Evolutionary conservation across 2,797 vertebrate genomes (phyloP), one percentile per base, ranked within the genome.

Genomic region (Jordanella pulchra): DNA sequence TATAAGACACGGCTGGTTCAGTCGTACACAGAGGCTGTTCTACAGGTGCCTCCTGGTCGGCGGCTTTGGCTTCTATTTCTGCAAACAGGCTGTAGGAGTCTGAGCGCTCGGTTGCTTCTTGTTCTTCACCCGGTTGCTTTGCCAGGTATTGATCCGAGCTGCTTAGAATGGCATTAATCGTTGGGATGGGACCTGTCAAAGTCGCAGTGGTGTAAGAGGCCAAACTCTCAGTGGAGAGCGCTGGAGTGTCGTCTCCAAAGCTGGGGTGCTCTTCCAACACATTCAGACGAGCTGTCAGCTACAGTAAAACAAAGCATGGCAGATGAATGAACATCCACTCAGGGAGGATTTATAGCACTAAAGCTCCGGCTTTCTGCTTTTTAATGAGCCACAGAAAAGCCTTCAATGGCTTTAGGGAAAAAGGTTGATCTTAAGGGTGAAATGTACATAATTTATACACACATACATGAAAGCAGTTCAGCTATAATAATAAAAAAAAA

Each of bases 241-340:
- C 74, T 14, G 82, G 79, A 5, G 83, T 80, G 69, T 86, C 75
- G 60, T 92, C 92, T 13, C 76, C 70, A 3, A 92, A 93, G 78
- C 79, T 67, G 25, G 87, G 83, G 67, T 80, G 89, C 67, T 93
- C 90, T 15, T 89, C 78, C 88, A 92, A 74, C 81, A 91, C 75
- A 70, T 93, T 94, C 79, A 94, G 91, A 65, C 73, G 92, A 84
- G 87, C 27, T 77, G 91, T 88, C 94, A 95, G 90, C 86, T 94
- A 50, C 61, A 77, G 89, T 61, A 89, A 82, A 86, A 72, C 82
- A 91, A 85, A 92, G 74, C 83, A 77, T 1, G 86, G 69, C 55
- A 76, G 75, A 79, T 42, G 69, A 85, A 76, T 84, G 75, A 84
- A 68, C 25, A 82, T 79, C 83, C 85, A 73, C 75, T 71, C 81